These are phyloP conservation scores for Pristionchus pacificus DNA, from an alignment of 1,140 invertebrate genomes.

Conservation along the genomic window DNA sequence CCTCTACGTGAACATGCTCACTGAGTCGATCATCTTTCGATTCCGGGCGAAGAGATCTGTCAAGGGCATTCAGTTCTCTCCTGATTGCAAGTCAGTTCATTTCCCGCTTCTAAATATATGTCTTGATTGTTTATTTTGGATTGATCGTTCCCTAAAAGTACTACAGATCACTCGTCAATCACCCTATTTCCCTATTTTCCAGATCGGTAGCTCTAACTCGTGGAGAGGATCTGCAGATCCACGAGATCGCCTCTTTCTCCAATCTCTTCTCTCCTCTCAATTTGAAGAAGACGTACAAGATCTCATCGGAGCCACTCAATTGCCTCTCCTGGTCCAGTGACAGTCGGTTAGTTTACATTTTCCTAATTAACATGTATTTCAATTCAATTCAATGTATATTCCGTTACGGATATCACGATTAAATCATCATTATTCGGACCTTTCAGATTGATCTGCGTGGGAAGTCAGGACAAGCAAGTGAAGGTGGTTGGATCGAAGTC, in stretches of 20 bases:
- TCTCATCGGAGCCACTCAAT: conserved; percentile 74
- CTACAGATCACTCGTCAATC: no score
- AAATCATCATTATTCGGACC: neutral
- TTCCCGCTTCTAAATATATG: neutral
- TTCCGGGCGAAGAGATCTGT: conserved; percentile 77
- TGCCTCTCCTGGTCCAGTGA: conserved; percentile 86
- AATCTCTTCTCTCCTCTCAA: conserved; percentile 82
- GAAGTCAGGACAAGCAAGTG: conserved; percentile 25
- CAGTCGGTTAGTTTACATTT: conserved; percentile 66
- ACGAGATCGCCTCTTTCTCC: conserved; percentile 73
- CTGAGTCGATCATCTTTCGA: conserved; percentile 75
- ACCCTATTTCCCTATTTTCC: no score
- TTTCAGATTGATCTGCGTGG: conserved; percentile 26
- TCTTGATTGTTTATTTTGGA: no score
- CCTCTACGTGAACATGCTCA: conserved; percentile 79
- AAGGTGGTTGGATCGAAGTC: conserved; percentile 13
- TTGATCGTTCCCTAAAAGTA: no score
- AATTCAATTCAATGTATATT: no score
- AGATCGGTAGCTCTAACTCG: conserved; percentile 80
- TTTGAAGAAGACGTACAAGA: conserved; percentile 76
- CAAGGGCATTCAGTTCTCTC: conserved; percentile 79
- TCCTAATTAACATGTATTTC: conserved; percentile 49
- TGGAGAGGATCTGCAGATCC: conserved; percentile 79
- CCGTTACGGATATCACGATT: neutral
- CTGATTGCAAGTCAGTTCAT: conserved; percentile 72